Conservation (phyloP, 2,113 vertebrate species). For the Euleptes europaea region DNA sequence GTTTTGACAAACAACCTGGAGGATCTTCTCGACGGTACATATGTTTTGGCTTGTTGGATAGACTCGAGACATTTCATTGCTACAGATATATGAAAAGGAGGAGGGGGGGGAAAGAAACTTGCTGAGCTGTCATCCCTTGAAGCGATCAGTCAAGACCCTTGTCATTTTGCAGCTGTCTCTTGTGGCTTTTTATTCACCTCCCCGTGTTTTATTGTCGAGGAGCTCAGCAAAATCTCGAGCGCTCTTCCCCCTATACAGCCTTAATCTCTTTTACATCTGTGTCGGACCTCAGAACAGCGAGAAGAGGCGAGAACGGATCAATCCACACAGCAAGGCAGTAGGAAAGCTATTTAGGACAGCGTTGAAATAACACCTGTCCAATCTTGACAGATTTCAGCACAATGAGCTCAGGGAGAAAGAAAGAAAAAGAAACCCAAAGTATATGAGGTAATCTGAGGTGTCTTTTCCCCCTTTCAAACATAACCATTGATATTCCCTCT, state of each 20-base stretch:
- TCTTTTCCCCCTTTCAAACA: slow-evolving; percentile 51
- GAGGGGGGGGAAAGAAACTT: slow-evolving; percentile 13
- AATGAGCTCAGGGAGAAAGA: slow-evolving; percentile 47
- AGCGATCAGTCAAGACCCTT: slow-evolving; percentile 50
- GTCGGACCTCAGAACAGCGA: slow-evolving; percentile 53
- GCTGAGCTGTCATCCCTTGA: slow-evolving; percentile 43
- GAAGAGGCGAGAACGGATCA: slow-evolving; percentile 52
- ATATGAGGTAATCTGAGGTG: slow-evolving; percentile 49
- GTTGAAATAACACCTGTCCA: slow-evolving; percentile 74
- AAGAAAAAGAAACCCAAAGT: slow-evolving; percentile 14
- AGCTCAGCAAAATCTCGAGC: slow-evolving; percentile 37
- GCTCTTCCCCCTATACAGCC: slow-evolving; percentile 38
- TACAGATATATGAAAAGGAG: slow-evolving; percentile 54
- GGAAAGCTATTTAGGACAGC: slow-evolving; percentile 59
- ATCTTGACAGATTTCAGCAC: slow-evolving; percentile 69
- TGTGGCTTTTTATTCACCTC: slow-evolving; percentile 15
- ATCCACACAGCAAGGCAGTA: slow-evolving; percentile 41
- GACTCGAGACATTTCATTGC: slow-evolving; percentile 37
- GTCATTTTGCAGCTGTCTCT: slow-evolving; percentile 32
- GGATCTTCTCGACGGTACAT: slow-evolving; percentile 40
- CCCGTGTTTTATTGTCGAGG: slow-evolving; percentile 35
- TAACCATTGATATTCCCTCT: slow-evolving; percentile 72
- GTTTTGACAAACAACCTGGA: slow-evolving; percentile 43
- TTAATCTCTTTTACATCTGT: slow-evolving; percentile 73
- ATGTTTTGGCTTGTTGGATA: slow-evolving; percentile 57